These are phyloP conservation scores for Apocrypta bakeri DNA, from an alignment of 1,140 invertebrate species.

Conservation along the genomic window DNA sequence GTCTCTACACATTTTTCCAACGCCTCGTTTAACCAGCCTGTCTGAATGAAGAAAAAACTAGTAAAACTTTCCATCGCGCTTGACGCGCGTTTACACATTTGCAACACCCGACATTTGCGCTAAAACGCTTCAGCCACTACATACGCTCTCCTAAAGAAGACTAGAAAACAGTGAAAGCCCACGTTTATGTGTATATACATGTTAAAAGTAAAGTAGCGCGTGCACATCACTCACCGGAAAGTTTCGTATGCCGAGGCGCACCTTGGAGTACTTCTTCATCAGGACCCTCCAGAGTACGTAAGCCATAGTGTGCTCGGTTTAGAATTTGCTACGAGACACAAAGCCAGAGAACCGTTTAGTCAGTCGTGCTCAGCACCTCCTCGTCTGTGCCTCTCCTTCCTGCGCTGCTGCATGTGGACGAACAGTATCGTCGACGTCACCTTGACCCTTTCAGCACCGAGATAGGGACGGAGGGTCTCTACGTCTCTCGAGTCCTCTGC, in stretches of 20 bases:
- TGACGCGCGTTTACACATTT: not conserved
- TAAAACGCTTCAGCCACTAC: slow-evolving; percentile 10
- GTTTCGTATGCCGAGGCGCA: slow-evolving; percentile 71
- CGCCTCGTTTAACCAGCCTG: not conserved
- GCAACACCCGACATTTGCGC: not conserved
- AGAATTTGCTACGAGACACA: not conserved
- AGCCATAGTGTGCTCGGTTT: slow-evolving; percentile 65
- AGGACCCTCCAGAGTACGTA: slow-evolving; percentile 74
- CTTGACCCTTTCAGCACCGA: slow-evolving; percentile 14
- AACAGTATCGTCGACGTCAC: not conserved
- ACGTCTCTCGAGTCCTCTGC: not conserved
- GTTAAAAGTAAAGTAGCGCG: slow-evolving; percentile 5
- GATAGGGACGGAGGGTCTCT: not conserved
- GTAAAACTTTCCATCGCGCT: not conserved
- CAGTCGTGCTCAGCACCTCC: not conserved
- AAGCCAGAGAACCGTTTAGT: not conserved
- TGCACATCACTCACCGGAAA: slow-evolving; percentile 66
- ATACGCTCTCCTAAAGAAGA: not conserved
- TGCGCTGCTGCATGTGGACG: not conserved
- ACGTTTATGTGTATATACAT: not conserved
- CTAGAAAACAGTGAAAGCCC: slow-evolving; percentile 26
- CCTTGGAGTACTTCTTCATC: slow-evolving; percentile 74
- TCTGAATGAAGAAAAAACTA: not conserved
- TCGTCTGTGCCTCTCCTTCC: not conserved
- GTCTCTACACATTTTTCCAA: not conserved